Evolutionary conservation across 2,888 invertebrate genomes (phyloP), one percentile per base, ranked within the genome.

Genomic region (Chirona hameri): DNA sequence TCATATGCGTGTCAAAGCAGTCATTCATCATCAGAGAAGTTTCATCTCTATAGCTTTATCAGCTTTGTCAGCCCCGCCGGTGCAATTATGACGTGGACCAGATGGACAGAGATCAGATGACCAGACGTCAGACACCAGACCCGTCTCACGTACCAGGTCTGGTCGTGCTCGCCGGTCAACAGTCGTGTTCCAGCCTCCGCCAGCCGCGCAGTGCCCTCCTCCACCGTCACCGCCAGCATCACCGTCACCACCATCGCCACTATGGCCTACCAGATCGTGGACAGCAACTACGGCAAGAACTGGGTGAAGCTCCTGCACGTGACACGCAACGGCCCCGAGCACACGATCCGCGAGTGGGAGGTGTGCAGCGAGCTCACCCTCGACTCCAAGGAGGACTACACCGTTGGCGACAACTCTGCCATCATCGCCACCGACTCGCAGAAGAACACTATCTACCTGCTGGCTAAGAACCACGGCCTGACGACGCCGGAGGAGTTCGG

Each of bases 391-490:
- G 92, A 91, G 85, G 94, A 94, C 85, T 95, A 93, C 88, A 88
- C 92, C 0, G 87, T 90, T 84, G 93, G 93, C n/a, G 93, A 94
- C 88, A 95, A 95, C 87, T 91, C 92, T 82, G 93, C 93, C 86
- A 93, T 95, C 84, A 92, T 95, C 29, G 94, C 94, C 21, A 94
- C 94, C 0, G 94, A 94, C 87, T 93, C 94, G 0, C 94, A 94
- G 87, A 94, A 94, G 88, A 95, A 95, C 87, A 94, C 94, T 0
- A 92, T 94, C 65, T 94, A 94, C 87, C 88, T 94, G 69, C 87
- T 94, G 85, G 94, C 94, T 14, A 94, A 94, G 87, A 93, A 93
- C 86, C 90, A 93, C 87, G 94, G 94, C 81, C 91, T 94, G 84
- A 91, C 92, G 85, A 92, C 92, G 48, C 93, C 94, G 0, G 95